Conservation (phyloP, 2,888 invertebrate species). For the Meteorus colon region DNA sequence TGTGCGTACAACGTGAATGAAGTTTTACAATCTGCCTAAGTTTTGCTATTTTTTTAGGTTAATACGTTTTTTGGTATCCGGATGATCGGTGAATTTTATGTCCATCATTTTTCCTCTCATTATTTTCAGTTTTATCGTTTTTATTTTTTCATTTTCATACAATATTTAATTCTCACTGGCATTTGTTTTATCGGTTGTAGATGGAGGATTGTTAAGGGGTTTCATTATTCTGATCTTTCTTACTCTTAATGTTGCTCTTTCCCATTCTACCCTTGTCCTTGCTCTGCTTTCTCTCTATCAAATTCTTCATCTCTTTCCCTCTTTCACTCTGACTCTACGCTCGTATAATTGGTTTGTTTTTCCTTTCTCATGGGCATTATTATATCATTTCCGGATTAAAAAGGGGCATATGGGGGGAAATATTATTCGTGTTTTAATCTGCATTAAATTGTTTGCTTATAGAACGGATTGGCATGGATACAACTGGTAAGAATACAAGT, state of each 20-base stretch:
- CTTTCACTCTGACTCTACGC: conserved; percentile 51
- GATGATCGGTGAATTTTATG: conserved; percentile 47
- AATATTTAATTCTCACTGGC: conserved; percentile 22
- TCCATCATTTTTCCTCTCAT: conserved; percentile 27
- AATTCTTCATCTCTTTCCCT: conserved; percentile 51
- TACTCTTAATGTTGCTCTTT: conserved; percentile 19
- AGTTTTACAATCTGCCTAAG: conserved; percentile 68
- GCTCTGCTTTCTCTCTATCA: background rate
- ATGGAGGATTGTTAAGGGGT: conserved; percentile 37
- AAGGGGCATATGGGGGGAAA: conserved; percentile 26
- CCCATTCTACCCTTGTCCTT: conserved; percentile 35
- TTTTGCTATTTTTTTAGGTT: conserved; percentile 47
- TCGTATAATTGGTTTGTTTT: conserved; percentile 43
- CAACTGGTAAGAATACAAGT: conserved; percentile 73
- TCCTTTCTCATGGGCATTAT: conserved; percentile 41
- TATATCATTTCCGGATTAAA: conserved; percentile 41
- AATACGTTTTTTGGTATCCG: conserved; percentile 55
- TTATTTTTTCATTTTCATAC: conserved; percentile 23
- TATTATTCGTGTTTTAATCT: conserved; percentile 43
- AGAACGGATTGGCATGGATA: conserved; percentile 72
- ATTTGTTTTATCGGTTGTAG: conserved; percentile 33
- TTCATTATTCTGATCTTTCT: conserved; percentile 1
- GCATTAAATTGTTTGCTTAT: conserved; percentile 70
- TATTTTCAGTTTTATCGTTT: conserved; percentile 47
- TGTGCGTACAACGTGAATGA: conserved; percentile 72